Evolutionary conservation across 2,888 invertebrate genomes (phyloP).

Genomic region (Limnephilus rhombicus): DNA sequence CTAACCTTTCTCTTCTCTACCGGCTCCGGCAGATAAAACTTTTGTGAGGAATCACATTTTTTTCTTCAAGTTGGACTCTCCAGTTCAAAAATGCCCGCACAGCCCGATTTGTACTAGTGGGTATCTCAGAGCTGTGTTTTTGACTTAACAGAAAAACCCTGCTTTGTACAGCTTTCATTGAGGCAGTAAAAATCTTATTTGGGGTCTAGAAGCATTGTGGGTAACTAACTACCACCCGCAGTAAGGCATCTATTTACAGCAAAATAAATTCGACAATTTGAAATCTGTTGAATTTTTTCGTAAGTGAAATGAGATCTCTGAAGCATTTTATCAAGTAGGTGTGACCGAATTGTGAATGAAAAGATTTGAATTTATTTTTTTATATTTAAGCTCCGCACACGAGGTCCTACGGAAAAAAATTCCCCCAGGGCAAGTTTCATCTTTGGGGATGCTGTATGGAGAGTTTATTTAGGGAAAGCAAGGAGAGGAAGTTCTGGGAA

Average conservation of each 20-base stretch:
- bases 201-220: not conserved
- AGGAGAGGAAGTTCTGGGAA: no score
- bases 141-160: not conserved
- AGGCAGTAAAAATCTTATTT: not conserved
- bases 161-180: not conserved
- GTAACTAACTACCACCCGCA: not conserved
- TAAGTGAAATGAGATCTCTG: not conserved
- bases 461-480: no score
- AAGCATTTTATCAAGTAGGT: not conserved
- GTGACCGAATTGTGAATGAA: not conserved
- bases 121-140: not conserved
- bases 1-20: not conserved
- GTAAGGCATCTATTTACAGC: not conserved
- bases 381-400: no score
- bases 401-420: no score
- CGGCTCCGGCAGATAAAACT: not conserved
- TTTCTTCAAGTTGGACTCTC: not conserved
- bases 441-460: no score
- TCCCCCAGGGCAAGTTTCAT: no score
- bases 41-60: no score
- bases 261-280: not conserved
- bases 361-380: no score
- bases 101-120: not conserved
- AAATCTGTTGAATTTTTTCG: not conserved
- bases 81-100: not conserved